Base-by-base conservation (phyloP, 2,888 invertebrate genomes). In the Zelleria hepariella region DNA sequence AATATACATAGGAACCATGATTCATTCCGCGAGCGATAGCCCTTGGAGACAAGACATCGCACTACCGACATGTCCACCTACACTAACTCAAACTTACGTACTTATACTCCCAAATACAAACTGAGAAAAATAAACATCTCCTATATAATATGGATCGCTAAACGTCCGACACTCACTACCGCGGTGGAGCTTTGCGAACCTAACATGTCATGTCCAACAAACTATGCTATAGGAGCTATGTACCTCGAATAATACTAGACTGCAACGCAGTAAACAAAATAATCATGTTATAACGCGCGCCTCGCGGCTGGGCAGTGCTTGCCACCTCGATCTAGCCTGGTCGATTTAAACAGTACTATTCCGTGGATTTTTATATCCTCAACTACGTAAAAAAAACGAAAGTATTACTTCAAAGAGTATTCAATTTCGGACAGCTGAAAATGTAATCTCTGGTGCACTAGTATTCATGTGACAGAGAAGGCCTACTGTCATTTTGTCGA, bases 1-100 rank as follows among this genome's bases (percentile, higher is more conserved):
- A 88, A 89, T 89, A 86, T 89, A 89, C 88, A 89, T 90, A 90
- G 89, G 89, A 90, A 90, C 89, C 89, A 89, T 90, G 87, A 88
- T 88, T 86, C 84, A 75, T 80, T 78, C 86, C 88, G 86, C 86
- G 85, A 84, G 70, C 78, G 70, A 65, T 68, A 75, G 78, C 73
- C 86, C 85, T 82, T 85, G 87, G 86, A 83, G 82, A 81, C 82
- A 80, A 10, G 32, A 83, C 84, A 78, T 82, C 86, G 83, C 80
- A 78, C 82, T 86, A 85, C 82, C 84, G 80, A 84, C 79, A 72
- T 74, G 78, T 78, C 75, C 75, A 72, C 77, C 83, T 82, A 83
- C 77, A 68, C 81, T 82, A 82, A 81, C 77, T 72, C 79, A 77
- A 80, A 80, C 81, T 75, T 74, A 81, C 77, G 70, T 68, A 67